Conservation (phyloP, 1,140 invertebrate species). For the Galendromus occidentalis region DNA sequence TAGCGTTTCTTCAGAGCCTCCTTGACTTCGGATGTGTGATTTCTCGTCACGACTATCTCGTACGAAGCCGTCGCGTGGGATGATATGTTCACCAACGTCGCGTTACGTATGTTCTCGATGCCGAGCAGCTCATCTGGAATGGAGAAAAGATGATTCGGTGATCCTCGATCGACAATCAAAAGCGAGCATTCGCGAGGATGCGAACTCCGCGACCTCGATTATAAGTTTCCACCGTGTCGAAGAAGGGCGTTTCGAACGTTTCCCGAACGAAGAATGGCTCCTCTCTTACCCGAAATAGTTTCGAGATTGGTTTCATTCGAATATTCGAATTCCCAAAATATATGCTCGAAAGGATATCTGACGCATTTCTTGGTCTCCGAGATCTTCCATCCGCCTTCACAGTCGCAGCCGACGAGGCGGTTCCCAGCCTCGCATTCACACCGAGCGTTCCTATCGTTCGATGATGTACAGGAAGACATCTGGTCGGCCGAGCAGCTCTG, state of each 20-base stretch:
- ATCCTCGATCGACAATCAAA: too few species aligned
- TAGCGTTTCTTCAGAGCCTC: neutral
- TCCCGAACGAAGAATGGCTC: too few species aligned
- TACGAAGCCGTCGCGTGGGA: neutral
- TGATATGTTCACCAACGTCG: neutral
- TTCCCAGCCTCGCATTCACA: slow-evolving; percentile 8
- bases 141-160: neutral
- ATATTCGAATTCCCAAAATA: too few species aligned
- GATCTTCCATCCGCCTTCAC: neutral
- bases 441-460: neutral
- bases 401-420: neutral
- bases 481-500: neutral
- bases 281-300: too few species aligned
- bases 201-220: too few species aligned
- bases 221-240: too few species aligned
- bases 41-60: neutral
- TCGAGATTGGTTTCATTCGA: too few species aligned
- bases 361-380: too few species aligned
- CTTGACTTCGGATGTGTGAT: neutral
- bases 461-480: neutral
- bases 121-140: neutral
- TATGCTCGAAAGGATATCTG: too few species aligned
- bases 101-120: neutral
- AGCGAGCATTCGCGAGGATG: too few species aligned
- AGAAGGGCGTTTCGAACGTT: too few species aligned